phyloP scores from a whole-genome alignment of 1,140 invertebrate genomes.

The Brachionus sp. region DNA sequence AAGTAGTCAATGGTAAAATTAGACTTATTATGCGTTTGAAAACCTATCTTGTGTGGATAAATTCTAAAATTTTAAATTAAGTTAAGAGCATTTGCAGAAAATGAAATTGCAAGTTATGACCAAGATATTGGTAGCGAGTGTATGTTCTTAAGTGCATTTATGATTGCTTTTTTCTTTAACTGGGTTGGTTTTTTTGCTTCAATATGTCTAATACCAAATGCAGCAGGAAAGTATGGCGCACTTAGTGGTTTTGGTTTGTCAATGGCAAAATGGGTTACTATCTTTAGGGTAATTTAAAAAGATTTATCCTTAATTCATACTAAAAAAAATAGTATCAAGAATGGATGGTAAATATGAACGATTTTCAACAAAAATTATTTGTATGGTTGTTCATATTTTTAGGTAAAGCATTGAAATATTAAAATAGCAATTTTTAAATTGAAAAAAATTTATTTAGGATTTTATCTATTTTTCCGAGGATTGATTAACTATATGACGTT shows the following conservation, averaged over 20 bases:
- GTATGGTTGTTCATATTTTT: constrained; percentile 45
- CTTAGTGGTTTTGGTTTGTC: constrained; percentile 85
- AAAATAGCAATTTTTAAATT: neutral
- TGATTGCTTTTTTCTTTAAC: constrained; percentile 83
- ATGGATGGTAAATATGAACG: constrained; percentile 45
- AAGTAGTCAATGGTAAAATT: too few species aligned
- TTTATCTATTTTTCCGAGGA: constrained; percentile 44
- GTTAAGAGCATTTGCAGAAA: constrained; percentile 14
- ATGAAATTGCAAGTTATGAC: neutral
- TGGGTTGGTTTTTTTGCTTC: constrained; percentile 87
- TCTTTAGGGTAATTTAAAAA: constrained; percentile 63
- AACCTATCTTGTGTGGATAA: too few species aligned
- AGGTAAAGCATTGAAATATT: neutral
- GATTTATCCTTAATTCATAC: neutral
- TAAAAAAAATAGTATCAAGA: constrained; percentile 37
- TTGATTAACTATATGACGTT: constrained; percentile 36
- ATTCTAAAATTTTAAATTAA: neutral
- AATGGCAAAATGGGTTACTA: constrained; percentile 86
- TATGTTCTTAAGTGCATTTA: constrained; percentile 48
- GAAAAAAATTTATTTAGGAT: neutral
- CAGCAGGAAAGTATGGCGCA: constrained; percentile 84
- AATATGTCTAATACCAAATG: constrained; percentile 87
- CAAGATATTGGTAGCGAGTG: constrained; percentile 45
- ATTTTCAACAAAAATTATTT: constrained; percentile 42
- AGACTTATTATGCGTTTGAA: too few species aligned